Percentiles rank a stretch among this genome's conserved stretches.
phyloP scores from a whole-genome alignment of 1,140 invertebrate genomes.

The Aricia agestis region DNA sequence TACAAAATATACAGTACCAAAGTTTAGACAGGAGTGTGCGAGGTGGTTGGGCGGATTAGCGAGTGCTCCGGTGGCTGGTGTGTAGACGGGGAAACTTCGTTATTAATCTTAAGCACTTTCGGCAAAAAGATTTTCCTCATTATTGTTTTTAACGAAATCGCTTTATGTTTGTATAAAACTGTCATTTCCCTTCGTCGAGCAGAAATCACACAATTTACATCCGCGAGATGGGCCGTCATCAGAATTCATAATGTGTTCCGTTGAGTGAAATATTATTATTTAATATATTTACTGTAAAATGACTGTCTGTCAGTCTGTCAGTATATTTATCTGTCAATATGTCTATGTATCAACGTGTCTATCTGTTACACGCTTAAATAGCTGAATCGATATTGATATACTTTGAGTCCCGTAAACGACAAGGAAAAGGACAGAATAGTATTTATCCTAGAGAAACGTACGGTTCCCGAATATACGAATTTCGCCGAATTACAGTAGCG shows the following conservation, averaged over 20 bases:
- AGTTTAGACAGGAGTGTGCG: neutral
- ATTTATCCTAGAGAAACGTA: too few species aligned
- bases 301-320: neutral
- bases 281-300: too few species aligned
- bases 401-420: too few species aligned
- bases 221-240: neutral
- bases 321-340: neutral
- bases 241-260: neutral
- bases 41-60: neutral
- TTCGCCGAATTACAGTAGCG: too few species aligned
- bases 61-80: neutral
- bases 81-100: neutral
- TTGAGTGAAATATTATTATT: too few species aligned
- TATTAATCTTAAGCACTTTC: slow-evolving; percentile 1
- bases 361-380: too few species aligned
- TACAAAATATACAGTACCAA: neutral
- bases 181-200: neutral
- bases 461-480: too few species aligned
- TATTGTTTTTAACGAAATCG: neutral
- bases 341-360: too few species aligned
- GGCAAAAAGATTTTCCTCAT: neutral
- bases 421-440: too few species aligned
- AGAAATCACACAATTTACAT: neutral
- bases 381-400: too few species aligned
- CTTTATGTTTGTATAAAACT: neutral